These are phyloP conservation scores for Penaeus monodon DNA, from an alignment of 2,888 invertebrate genomes.

Conservation along the genomic window DNA sequence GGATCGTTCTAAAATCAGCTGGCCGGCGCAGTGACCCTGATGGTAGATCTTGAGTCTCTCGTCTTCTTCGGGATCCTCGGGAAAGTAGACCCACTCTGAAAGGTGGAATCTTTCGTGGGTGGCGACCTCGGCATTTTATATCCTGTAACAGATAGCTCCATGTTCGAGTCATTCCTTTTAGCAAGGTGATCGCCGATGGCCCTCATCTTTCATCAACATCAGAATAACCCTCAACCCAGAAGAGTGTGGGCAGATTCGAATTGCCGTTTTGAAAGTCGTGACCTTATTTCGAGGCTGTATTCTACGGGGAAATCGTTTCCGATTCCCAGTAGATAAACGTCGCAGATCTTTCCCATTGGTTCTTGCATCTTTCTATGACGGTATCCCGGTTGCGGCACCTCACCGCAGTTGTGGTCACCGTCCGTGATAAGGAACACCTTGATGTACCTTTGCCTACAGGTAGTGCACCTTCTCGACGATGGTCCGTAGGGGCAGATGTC, in stretches of 20 bases:
- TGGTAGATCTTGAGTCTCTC: neutral
- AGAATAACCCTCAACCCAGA: constrained; percentile 31
- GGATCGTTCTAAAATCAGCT: too few relatives aligned
- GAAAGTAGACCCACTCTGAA: constrained; percentile 41
- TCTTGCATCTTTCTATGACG: constrained; percentile 6
- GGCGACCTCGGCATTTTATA: neutral
- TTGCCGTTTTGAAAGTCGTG: constrained; percentile 51
- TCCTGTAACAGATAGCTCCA: too few relatives aligned
- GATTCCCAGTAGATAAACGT: constrained; percentile 40
- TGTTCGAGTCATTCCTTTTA: too few relatives aligned
- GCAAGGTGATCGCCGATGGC: constrained; percentile 21
- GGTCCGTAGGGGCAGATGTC: constrained; percentile 26
- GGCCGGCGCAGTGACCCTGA: neutral
- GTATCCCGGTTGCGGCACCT: constrained; percentile 14
- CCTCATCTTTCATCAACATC: neutral
- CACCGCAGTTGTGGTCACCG: constrained; percentile 29
- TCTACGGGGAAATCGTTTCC: constrained; percentile 48
- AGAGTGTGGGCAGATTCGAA: constrained; percentile 49
- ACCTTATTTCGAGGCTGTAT: constrained; percentile 53
- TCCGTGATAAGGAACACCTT: constrained; percentile 16
- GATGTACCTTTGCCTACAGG: constrained; percentile 6
- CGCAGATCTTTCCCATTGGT: constrained; percentile 26
- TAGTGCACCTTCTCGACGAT: constrained; percentile 34
- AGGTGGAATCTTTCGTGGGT: constrained; percentile 16
- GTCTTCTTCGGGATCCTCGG: neutral